phyloP scores from a whole-genome alignment of 1,140 invertebrate genomes.

The Phthorimaea operculella region DNA sequence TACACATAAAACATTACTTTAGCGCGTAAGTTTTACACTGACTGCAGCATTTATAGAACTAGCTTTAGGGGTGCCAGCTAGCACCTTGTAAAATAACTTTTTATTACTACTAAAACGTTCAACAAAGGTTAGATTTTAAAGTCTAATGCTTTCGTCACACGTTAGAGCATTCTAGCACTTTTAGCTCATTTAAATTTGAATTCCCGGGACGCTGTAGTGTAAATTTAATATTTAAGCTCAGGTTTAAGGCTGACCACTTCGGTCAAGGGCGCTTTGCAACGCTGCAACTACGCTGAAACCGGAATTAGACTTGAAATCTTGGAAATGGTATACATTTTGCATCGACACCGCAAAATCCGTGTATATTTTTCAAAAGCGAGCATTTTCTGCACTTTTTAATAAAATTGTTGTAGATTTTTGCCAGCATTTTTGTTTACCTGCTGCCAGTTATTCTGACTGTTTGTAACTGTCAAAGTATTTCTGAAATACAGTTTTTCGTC shows the following conservation, averaged over 20 bases:
- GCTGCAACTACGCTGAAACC: conserved; percentile 14
- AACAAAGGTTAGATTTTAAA: neutral
- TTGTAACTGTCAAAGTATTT: no score
- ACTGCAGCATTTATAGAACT: no score
- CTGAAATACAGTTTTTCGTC: no score
- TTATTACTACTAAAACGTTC: neutral
- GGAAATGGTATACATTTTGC: neutral
- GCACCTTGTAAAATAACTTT: neutral
- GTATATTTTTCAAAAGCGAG: no score
- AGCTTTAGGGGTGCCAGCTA: no score
- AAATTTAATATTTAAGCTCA: conserved; percentile 25
- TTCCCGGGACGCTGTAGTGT: conserved; percentile 19
- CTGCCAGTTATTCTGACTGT: no score
- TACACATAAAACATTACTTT: no score
- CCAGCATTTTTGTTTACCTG: no score
- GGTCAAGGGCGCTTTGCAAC: conserved; percentile 26
- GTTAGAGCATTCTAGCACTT: neutral
- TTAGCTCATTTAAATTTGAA: conserved; percentile 4
- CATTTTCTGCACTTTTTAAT: no score
- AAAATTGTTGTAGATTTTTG: no score
- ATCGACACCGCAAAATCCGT: neutral
- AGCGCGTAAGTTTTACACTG: no score
- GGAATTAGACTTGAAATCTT: conserved; percentile 11
- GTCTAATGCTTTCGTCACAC: neutral
- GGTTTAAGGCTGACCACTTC: conserved; percentile 13